phyloP scores from a whole-genome alignment of 2,888 invertebrate genomes.

The Anthoptus insignis region DNA sequence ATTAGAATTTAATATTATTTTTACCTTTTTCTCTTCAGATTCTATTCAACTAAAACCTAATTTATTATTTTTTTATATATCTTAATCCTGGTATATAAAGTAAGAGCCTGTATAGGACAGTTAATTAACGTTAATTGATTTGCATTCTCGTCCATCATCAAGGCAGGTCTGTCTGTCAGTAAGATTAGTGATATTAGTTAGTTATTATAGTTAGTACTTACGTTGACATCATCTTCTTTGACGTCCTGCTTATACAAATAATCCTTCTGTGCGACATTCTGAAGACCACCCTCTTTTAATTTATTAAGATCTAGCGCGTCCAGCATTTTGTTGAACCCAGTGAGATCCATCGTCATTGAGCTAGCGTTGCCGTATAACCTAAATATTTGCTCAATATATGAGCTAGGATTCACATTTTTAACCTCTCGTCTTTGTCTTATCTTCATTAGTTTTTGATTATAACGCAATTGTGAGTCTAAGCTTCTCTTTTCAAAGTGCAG shows the following conservation, averaged over 20 bases:
- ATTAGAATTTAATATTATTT: background rate
- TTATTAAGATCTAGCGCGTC: slow-evolving; percentile 86
- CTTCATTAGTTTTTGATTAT: slow-evolving; percentile 66
- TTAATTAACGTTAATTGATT: background rate
- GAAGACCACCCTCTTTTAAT: slow-evolving; percentile 76
- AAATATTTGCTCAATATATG: slow-evolving; percentile 90
- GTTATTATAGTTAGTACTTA: slow-evolving; percentile 60
- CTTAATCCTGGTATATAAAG: too few species aligned
- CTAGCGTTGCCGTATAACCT: slow-evolving; percentile 88
- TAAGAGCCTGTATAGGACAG: too few species aligned
- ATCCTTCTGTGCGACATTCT: slow-evolving; percentile 59
- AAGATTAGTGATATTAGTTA: background rate
- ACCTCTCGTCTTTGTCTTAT: slow-evolving; percentile 62
- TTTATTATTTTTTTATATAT: too few species aligned
- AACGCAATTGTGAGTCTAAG: slow-evolving; percentile 49
- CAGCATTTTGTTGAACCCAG: slow-evolving; percentile 91
- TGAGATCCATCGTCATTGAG: slow-evolving; percentile 88
- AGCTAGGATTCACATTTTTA: slow-evolving; percentile 77
- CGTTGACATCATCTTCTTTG: slow-evolving; percentile 74
- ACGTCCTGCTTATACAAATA: slow-evolving; percentile 62
- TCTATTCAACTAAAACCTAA: too few species aligned
- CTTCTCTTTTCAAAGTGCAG: background rate
- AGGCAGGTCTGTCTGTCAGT: background rate
- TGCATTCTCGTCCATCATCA: background rate
- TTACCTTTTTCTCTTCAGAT: background rate